Evolutionary conservation across 2,888 invertebrate species (phyloP).

Genomic region (Limnephilus rhombicus): DNA sequence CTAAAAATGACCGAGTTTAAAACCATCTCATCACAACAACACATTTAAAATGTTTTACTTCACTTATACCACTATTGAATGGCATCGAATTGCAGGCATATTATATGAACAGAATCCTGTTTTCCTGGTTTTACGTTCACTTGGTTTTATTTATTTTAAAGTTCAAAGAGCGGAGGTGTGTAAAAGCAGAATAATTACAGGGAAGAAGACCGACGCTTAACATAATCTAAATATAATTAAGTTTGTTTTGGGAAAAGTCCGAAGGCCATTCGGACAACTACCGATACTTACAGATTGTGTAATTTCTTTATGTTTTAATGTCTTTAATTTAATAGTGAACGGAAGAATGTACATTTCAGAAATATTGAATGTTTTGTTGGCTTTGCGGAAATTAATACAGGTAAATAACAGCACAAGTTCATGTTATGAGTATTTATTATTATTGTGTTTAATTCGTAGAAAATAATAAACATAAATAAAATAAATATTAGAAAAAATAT

Average conservation of each 20-base stretch:
- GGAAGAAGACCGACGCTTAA: neutral
- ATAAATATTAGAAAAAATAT: no score
- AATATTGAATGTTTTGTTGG: no score
- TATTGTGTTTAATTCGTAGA: no score
- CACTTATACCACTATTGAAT: neutral
- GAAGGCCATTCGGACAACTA: neutral
- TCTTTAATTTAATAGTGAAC: neutral
- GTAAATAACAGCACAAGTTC: no score
- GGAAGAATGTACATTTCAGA: neutral
- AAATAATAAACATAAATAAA: no score
- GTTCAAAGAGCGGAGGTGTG: slow-evolving; percentile 9
- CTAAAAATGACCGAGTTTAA: neutral
- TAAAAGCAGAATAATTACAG: neutral
- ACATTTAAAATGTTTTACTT: neutral
- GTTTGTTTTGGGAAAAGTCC: neutral
- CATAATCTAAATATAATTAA: neutral
- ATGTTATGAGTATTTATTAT: no score
- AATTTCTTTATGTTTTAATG: neutral
- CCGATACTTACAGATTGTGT: neutral
- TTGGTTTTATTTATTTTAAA: neutral
- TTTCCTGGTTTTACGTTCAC: neutral
- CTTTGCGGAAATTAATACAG: no score
- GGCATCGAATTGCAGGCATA: neutral
- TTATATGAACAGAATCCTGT: neutral
- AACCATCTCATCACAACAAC: neutral